phyloP scores from a whole-genome alignment of 2,888 invertebrate genomes.

The Cynaeus angustus region DNA sequence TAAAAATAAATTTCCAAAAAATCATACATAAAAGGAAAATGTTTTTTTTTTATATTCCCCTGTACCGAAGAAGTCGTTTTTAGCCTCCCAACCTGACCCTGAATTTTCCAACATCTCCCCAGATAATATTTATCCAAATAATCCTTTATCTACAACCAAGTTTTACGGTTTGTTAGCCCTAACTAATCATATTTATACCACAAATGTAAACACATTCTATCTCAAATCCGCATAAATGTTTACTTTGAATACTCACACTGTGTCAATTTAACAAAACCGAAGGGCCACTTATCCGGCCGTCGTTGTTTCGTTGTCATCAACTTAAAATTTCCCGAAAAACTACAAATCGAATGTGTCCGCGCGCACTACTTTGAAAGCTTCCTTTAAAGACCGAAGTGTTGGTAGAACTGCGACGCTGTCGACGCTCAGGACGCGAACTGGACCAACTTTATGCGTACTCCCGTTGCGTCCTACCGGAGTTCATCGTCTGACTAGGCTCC shows the following conservation, averaged over 20 bases:
- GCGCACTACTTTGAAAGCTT: slow-evolving; percentile 41
- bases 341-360: slow-evolving; percentile 5
- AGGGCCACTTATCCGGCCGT: slow-evolving; percentile 2
- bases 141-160: background rate
- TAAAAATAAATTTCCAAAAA: too few species aligned
- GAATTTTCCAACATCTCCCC: background rate
- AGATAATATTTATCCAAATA: background rate
- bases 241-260: slow-evolving; percentile 23
- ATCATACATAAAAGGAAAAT: too few species aligned
- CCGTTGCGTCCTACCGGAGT: slow-evolving; percentile 47
- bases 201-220: slow-evolving; percentile 13
- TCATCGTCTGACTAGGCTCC: slow-evolving; percentile 32
- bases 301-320: background rate
- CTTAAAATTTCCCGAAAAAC: slow-evolving; percentile 6
- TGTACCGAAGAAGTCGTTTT: too few species aligned
- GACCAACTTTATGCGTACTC: slow-evolving; percentile 55
- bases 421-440: slow-evolving; percentile 53
- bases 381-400: slow-evolving; percentile 50
- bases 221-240: slow-evolving; percentile 6
- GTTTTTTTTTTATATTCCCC: too few species aligned
- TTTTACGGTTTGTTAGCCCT: background rate
- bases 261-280: slow-evolving; percentile 21
- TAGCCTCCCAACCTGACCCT: too few species aligned
- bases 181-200: slow-evolving; percentile 11
- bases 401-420: slow-evolving; percentile 54